phyloP scores from a whole-genome alignment of 2,113 vertebrate genomes.

The Columba livia region DNA sequence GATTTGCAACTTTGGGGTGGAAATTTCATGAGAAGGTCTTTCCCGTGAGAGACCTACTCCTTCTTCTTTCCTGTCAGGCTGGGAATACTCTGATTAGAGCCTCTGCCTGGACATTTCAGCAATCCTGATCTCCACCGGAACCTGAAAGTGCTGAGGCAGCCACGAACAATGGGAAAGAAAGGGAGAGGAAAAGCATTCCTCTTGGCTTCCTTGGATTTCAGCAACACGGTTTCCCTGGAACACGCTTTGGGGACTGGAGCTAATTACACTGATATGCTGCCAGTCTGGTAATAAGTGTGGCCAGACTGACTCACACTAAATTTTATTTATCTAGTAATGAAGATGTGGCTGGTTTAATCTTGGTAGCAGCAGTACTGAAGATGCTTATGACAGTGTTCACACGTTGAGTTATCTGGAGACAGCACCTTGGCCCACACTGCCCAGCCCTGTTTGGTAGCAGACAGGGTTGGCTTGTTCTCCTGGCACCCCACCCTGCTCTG shows the following conservation, averaged over 20 bases:
- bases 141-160: slow-evolving; percentile 38
- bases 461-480: not conserved
- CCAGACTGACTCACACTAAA: not conserved
- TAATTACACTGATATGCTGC: not conserved
- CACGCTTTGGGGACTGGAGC: not conserved
- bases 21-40: slow-evolving; percentile 6
- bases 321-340: not conserved
- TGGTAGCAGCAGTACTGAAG: not conserved
- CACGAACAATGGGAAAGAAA: slow-evolving; percentile 25
- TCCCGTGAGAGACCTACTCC: not conserved
- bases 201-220: not conserved
- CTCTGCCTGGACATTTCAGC: slow-evolving; percentile 1
- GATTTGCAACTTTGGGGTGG: not conserved
- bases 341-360: not conserved
- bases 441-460: rapidly evolving
- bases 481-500: not conserved
- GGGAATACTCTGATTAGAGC: slow-evolving; percentile 46
- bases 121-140: not conserved
- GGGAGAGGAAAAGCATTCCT: not conserved
- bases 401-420: not conserved
- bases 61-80: slow-evolving; percentile 34
- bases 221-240: not conserved
- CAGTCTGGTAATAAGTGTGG: not conserved
- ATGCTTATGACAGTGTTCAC: not conserved
- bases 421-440: no score